phyloP scores from a whole-genome alignment of 2,888 invertebrate genomes.

The Oeneis ivallda region DNA sequence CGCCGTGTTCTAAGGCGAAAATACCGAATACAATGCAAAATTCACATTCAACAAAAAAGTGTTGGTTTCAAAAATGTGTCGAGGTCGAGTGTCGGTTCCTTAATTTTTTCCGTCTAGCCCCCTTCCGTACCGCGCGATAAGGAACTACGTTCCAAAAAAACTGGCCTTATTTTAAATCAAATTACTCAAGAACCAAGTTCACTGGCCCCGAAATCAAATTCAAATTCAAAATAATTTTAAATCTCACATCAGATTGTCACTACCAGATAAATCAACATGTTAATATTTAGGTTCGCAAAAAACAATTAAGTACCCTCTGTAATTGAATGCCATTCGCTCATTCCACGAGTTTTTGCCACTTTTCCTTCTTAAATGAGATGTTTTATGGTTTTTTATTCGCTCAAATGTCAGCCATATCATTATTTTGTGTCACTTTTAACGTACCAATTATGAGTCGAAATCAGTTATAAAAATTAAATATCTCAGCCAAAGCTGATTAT shows the following conservation, averaged over 20 bases:
- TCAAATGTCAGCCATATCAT: slow-evolving; percentile 1
- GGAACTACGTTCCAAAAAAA: too few relatives aligned
- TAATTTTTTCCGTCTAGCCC: too few relatives aligned
- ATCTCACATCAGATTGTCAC: not conserved
- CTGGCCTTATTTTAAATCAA: not conserved
- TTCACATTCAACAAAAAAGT: too few relatives aligned
- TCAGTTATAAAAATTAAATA: not conserved
- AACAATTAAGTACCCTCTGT: slow-evolving; percentile 15
- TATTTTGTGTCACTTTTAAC: slow-evolving; percentile 9
- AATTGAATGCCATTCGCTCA: slow-evolving; percentile 18
- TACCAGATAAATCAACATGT: slow-evolving; percentile 16
- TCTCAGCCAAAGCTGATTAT: not conserved
- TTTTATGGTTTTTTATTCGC: slow-evolving; percentile 11
- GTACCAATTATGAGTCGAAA: slow-evolving; percentile 10
- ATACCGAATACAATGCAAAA: too few relatives aligned
- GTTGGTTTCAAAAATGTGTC: too few relatives aligned
- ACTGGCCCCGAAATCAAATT: not conserved
- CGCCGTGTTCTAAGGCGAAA: too few relatives aligned
- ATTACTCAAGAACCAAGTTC: not conserved
- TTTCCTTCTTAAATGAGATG: slow-evolving; percentile 19
- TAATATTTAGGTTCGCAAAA: slow-evolving; percentile 18
- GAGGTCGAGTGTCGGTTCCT: too few relatives aligned
- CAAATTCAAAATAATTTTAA: too few relatives aligned
- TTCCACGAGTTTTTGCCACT: slow-evolving; percentile 5
- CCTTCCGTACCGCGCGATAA: too few relatives aligned